Percentiles rank a stretch among this genome's conserved stretches.
Evolutionary conservation across 2,888 invertebrate species (phyloP).

Genomic region (Saturnia pavonia): DNA sequence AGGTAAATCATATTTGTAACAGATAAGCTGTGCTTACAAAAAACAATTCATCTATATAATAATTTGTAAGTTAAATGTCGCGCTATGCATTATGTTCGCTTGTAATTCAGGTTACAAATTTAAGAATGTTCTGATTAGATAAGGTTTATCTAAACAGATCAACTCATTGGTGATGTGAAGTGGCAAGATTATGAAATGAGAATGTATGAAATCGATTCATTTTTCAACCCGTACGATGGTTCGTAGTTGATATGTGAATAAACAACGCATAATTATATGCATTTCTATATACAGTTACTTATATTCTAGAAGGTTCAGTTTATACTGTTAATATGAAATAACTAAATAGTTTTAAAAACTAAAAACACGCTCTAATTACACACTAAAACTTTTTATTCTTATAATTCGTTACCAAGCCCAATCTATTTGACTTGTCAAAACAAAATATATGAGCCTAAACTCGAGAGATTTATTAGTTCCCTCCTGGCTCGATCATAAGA

Average conservation of each 20-base stretch:
- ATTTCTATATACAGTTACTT: neutral
- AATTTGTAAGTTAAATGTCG: neutral
- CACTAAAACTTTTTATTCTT: no score
- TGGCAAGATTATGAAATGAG: neutral
- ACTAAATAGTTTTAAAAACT: no score
- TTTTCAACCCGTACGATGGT: neutral
- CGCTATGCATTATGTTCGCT: neutral
- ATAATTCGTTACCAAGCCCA: no score
- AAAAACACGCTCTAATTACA: no score
- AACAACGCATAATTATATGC: no score
- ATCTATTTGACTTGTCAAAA: no score
- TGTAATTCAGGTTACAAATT: neutral
- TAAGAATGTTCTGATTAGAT: neutral
- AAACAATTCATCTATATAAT: neutral
- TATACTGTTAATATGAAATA: neutral
- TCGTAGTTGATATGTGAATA: no score
- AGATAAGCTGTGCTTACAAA: neutral
- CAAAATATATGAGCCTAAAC: no score
- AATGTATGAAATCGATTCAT: slow-evolving; percentile 4
- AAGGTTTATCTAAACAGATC: slow-evolving; percentile 1
- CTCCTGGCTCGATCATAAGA: no score
- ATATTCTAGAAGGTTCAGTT: neutral
- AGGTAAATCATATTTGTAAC: neutral
- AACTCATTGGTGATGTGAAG: neutral
- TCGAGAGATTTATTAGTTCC: no score